These are phyloP conservation scores for Sphyrna mokarran DNA, from an alignment of 2,113 vertebrate species.

Conservation along the genomic window DNA sequence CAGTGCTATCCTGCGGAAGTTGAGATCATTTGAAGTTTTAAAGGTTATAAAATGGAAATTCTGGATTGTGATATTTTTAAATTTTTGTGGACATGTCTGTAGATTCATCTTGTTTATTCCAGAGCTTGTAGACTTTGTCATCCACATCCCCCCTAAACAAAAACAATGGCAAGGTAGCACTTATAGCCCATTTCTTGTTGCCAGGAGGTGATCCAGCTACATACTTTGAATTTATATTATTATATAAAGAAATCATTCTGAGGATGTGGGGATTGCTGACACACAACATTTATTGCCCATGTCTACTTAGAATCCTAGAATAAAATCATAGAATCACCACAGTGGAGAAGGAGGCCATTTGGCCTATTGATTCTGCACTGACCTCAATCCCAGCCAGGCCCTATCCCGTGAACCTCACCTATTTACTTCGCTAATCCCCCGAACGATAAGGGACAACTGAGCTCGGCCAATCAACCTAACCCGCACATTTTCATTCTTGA, in stretches of 20 bases:
- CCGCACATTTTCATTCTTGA: too few species aligned
- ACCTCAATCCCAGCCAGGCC: too few species aligned
- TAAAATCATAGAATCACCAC: too few species aligned
- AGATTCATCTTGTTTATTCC: not conserved
- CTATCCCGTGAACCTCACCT: too few species aligned
- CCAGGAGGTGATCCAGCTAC: not conserved
- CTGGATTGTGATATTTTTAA: not conserved
- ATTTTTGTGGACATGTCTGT: not conserved
- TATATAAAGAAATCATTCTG: not conserved
- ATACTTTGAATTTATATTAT: not conserved
- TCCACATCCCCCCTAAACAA: too few species aligned
- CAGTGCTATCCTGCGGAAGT: not conserved
- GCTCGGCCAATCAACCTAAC: too few species aligned
- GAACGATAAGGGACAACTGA: too few species aligned
- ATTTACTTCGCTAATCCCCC: too few species aligned
- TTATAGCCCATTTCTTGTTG: not conserved
- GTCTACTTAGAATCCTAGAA: too few species aligned
- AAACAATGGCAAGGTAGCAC: not conserved
- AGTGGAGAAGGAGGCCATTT: too few species aligned
- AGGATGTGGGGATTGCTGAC: not conserved
- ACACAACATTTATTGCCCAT: not conserved
- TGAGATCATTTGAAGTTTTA: not conserved
- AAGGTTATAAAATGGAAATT: not conserved
- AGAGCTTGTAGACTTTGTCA: not conserved
- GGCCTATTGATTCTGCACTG: too few species aligned